phyloP scores from a whole-genome alignment of 2,113 vertebrate species.

The Chaetops frenatus region DNA sequence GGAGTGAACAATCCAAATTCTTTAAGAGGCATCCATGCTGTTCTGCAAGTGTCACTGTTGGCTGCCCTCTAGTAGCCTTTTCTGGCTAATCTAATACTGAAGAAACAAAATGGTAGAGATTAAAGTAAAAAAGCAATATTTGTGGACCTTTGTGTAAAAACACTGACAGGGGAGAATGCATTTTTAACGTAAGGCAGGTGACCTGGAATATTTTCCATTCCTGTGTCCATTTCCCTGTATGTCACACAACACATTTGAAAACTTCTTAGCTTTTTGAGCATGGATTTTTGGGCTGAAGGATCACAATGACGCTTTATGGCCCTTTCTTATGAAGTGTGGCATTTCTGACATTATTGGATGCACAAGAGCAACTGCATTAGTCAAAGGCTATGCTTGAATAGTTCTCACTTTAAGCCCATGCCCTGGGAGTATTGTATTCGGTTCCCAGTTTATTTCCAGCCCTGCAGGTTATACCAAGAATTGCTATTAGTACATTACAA shows the following conservation, averaged over 20 bases:
- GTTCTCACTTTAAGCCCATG: constrained; percentile 63
- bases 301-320: constrained; percentile 64
- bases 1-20: neutral
- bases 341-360: constrained; percentile 69
- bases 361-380: constrained; percentile 63
- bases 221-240: neutral
- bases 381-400: constrained; percentile 56
- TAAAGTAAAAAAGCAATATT: neutral
- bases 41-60: neutral
- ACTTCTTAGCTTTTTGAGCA: constrained; percentile 5
- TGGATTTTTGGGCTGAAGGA: constrained; percentile 40
- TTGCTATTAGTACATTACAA: constrained; percentile 55
- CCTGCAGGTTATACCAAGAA: constrained; percentile 60
- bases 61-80: constrained; percentile 17
- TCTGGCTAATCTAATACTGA: neutral
- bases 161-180: neutral
- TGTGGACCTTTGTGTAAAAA: neutral
- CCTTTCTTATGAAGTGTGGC: constrained; percentile 57
- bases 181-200: neutral
- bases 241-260: constrained; percentile 3
- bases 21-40: neutral
- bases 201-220: neutral
- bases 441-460: constrained; percentile 65
- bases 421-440: constrained; percentile 53
- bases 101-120: neutral